Base-by-base conservation (phyloP, 2,888 invertebrate species). In the Azorinus chamasolen region DNA sequence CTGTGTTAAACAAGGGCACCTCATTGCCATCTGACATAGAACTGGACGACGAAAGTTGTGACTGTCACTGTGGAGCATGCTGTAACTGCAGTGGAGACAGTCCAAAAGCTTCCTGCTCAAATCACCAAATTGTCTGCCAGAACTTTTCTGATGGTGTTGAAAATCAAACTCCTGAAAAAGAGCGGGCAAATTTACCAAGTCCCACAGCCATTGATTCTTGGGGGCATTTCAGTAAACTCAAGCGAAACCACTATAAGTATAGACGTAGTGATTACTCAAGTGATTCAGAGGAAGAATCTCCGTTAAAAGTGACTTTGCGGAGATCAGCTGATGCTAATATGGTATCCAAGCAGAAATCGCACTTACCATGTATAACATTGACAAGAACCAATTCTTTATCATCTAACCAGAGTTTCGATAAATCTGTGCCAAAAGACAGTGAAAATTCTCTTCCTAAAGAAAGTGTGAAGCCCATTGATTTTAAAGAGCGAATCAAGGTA, bases 201-300 rank as follows among this genome's bases (percentile, higher is more conserved):
- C 81, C 81, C 16, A 81, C 81, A 10, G 69, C 77, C 27, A 81
- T 89, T 16, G 83, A 79, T 25, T 88, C 88, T 6, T 90, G 89
- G 89, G 88, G 88, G 20, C 88, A 90, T 66, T 89, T 89, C 58
- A 84, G 87, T 69, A 82, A 86, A 65, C 82, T 79, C 39, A 57
- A 78, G 16, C 64, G 83, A 55, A 79, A 88, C 73, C 75, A 85
- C 39, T 89, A 90, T 72, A 90, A 89, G 68, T 89, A 90, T 59
- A 81, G 88, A 2, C 84, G 88, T 48, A 89, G 88, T 70, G 88
- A 89, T 72, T 88, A 90, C 71, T 89, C 87, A 8, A 90, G 89
- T 82, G 90, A 90, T 16, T 88, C 88, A 81, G 90, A 90, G 4
- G 90, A 89, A 41, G 90, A 89, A 20, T 61, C 62, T 45, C 65